A percentile compares a stretch with the other conserved stretches of the same genome.
Evolutionary conservation across 2,113 vertebrate genomes (phyloP).

Genomic region (Oceanites oceanicus): DNA sequence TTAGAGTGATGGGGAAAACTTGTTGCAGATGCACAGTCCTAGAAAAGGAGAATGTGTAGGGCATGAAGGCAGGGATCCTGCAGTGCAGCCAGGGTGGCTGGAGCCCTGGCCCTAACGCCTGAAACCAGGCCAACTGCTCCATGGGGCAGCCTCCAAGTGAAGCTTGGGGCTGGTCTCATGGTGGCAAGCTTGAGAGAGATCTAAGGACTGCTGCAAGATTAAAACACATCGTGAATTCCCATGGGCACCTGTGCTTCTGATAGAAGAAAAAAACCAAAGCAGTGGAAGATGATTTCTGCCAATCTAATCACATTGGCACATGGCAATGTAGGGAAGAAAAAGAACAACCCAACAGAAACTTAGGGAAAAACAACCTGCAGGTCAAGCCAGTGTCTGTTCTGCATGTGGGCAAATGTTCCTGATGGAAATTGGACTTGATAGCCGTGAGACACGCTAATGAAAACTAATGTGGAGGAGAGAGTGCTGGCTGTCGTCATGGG

Average conservation of each 20-base stretch:
- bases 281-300: neutral
- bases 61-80: neutral
- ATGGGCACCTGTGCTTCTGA: accelerated
- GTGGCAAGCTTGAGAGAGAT: neutral
- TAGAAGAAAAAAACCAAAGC: neutral
- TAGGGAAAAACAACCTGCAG: neutral
- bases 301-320: neutral
- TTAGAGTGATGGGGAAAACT: accelerated
- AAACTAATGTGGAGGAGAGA: neutral
- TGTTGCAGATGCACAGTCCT: neutral
- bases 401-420: neutral
- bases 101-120: neutral
- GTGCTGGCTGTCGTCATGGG: neutral
- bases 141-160: neutral
- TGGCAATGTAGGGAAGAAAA: accelerated
- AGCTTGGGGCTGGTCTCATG: neutral
- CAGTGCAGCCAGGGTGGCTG: neutral
- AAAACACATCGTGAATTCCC: neutral
- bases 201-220: neutral
- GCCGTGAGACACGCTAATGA: neutral
- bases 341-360: neutral
- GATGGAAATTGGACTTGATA: neutral
- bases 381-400: neutral
- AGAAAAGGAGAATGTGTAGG: neutral
- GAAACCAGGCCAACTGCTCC: neutral